Evolutionary conservation across 2,113 vertebrate species (phyloP), one percentile per base, ranked within the genome.

Genomic region (Phalacrocorax brasilianus): DNA sequence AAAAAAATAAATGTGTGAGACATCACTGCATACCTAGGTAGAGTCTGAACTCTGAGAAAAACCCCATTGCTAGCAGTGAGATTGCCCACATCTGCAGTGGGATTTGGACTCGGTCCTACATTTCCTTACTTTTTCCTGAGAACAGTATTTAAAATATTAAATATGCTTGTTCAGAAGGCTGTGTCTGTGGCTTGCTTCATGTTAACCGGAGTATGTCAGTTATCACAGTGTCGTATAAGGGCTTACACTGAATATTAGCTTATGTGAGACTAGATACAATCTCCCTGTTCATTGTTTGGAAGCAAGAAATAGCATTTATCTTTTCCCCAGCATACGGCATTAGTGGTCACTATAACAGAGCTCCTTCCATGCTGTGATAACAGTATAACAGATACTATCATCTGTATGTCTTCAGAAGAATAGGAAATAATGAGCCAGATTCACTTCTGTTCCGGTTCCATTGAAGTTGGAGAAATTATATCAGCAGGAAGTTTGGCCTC

Each of bases 401-500:
- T 85, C 95, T 82, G 32, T 76, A 7, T 55, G 45, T 70, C 86
- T 91, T 92, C 77, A 87, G 89, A 93, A 97, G 79, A 94, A 96
- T 89, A 76, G 83, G 49, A 92, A 93, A 94, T 93, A 94, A 96
- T 65, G 91, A 96, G 76, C 70, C 83, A 87, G 83, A 92, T 89
- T 82, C 30, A 17, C 88, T 91, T 93, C 70, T 93, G 70, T 89
- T 94, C 66, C 1, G 2, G 44, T 91, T 87, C 83, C 68, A 86
- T 49, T 94, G 91, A 95, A 81, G 68, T 8, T 75, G 76, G 79
- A 77, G 88, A 85, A 93, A 96, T 92, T 95, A 33, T 71, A 90
- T 77, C 96, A 93, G 96, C 78, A 88, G 90, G 88, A 91, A 96
- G 49, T 87, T 92, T 95, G 89, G 73, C 77, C 86, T 95, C 88